Conservation (phyloP, 2,113 vertebrate species). For the Sialia sialis region DNA sequence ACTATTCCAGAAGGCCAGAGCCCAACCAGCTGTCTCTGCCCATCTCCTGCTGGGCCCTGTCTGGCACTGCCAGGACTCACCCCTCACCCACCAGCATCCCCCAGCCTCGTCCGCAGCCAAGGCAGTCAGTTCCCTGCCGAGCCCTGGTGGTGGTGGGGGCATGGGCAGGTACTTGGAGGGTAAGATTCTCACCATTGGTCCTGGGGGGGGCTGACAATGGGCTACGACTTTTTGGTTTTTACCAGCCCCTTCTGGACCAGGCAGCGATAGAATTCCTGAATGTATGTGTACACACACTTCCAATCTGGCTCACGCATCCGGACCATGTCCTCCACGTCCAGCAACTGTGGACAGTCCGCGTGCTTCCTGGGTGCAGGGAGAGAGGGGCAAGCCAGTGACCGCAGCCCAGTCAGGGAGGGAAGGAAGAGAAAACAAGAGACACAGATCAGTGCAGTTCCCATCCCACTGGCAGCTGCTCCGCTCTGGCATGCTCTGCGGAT, state of each 20-base stretch:
- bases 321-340: constrained; percentile 99
- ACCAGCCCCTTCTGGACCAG: constrained; percentile 99
- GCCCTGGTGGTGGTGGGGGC: background rate
- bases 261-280: constrained; percentile 99
- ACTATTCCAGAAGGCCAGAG: background rate
- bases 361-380: constrained; percentile 86
- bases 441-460: constrained; percentile 74
- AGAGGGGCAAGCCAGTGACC: constrained; percentile 77
- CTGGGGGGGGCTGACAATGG: constrained; percentile 57
- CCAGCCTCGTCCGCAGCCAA: background rate
- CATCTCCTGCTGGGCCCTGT: background rate
- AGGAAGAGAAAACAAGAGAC: constrained; percentile 65
- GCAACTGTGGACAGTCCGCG: constrained; percentile 96
- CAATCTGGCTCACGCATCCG: constrained; percentile 98
- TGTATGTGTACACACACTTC: constrained; percentile 99
- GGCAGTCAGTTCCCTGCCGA: background rate
- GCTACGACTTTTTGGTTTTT: constrained; percentile 99
- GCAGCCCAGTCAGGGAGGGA: constrained; percentile 68
- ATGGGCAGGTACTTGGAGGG: background rate
- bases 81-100: background rate
- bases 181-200: constrained; percentile 78
- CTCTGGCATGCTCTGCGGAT: constrained; percentile 71
- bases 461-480: constrained; percentile 61
- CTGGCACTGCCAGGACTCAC: rapidly evolving
- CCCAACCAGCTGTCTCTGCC: background rate